These are phyloP conservation scores for Cercocebus atys DNA, from an alignment of 2,113 vertebrate species.

Conservation along the genomic window DNA sequence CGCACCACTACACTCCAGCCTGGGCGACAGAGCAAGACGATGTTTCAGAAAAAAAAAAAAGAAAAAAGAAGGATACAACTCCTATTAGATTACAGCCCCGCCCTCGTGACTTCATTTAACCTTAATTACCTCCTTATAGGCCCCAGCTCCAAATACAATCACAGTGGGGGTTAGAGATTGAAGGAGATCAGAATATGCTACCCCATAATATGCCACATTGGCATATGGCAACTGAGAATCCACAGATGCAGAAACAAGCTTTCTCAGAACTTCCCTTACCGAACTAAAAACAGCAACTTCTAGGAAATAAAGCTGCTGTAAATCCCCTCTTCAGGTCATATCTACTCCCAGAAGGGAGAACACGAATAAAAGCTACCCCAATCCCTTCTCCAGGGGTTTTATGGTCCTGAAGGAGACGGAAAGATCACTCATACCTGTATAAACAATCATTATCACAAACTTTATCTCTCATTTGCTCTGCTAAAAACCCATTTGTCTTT, in stretches of 20 bases:
- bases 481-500: slow-evolving; percentile 52
- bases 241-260: background rate
- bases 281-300: slow-evolving; percentile 1
- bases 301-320: background rate
- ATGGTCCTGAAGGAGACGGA: background rate
- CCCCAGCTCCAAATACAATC: background rate
- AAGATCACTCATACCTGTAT: background rate
- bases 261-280: background rate
- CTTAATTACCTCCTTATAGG: background rate
- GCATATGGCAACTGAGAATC: background rate
- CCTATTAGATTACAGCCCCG: background rate
- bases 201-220: background rate
- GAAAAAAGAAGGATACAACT: background rate
- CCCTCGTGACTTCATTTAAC: background rate
- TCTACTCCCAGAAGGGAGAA: background rate
- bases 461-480: slow-evolving; percentile 46
- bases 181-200: background rate
- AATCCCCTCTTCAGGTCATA: background rate
- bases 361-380: background rate
- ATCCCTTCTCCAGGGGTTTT: background rate
- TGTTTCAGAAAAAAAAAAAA: too few relatives aligned
- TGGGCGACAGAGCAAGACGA: too few relatives aligned
- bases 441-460: slow-evolving; percentile 24
- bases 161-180: background rate
- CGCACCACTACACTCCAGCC: too few relatives aligned